Conservation (phyloP, 2,113 vertebrate genomes). For the Sinosuthora webbiana region DNA sequence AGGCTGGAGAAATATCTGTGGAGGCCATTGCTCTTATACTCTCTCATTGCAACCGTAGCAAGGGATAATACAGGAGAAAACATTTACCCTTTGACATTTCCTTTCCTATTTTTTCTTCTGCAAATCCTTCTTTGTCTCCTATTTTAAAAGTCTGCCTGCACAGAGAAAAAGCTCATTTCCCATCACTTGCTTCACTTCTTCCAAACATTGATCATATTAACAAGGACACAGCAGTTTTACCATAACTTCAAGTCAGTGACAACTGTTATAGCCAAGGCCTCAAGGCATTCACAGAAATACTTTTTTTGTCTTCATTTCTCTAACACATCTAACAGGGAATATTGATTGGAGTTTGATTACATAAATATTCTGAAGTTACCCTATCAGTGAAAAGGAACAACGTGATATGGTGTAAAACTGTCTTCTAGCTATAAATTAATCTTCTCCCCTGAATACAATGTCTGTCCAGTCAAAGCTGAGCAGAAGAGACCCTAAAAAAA, state of each 20-base stretch:
- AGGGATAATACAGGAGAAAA: not conserved
- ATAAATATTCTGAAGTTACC: not conserved
- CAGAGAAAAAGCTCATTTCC: not conserved
- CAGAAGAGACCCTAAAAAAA: not conserved
- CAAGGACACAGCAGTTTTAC: not conserved
- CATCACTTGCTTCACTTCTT: not conserved
- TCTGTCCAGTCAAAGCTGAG: not conserved
- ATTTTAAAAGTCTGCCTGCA: not conserved
- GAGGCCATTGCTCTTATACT: not conserved
- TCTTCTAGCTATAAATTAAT: constrained; percentile 2
- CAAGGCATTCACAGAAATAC: not conserved
- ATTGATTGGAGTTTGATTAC: not conserved
- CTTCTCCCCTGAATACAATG: not conserved
- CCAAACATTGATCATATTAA: not conserved
- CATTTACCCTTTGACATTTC: not conserved
- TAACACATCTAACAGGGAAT: not conserved
- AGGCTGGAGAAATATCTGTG: not conserved
- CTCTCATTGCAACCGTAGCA: not conserved
- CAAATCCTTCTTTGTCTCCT: not conserved
- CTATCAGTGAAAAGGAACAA: not conserved
- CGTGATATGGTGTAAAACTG: not conserved
- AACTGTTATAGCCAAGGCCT: not conserved
- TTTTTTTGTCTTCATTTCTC: not conserved
- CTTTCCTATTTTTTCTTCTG: not conserved
- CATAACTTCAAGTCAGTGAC: not conserved